Evolutionary conservation across 2,888 invertebrate genomes (phyloP).

Genomic region (Cheilosia urbana): DNA sequence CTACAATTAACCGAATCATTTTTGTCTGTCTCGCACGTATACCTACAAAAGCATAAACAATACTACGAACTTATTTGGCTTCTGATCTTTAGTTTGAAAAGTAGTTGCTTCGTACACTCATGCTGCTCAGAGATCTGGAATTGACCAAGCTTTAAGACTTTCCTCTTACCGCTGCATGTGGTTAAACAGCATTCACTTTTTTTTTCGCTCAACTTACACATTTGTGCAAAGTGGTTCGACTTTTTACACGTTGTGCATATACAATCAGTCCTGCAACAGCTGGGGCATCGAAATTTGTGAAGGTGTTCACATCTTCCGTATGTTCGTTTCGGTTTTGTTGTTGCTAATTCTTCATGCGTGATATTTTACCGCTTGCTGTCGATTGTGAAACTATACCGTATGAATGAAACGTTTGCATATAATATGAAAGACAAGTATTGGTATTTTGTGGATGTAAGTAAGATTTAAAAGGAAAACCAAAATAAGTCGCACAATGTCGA

Average conservation of each 20-base stretch:
- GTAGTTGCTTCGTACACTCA: too few species aligned
- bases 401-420: neutral
- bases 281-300: neutral
- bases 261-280: neutral
- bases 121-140: too few species aligned
- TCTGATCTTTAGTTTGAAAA: too few species aligned
- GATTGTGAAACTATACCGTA: neutral
- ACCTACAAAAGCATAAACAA: too few species aligned
- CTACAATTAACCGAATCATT: too few species aligned
- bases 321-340: neutral
- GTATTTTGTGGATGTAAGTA: too few species aligned
- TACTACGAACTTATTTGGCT: too few species aligned
- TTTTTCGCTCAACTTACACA: neutral
- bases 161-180: neutral
- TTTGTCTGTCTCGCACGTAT: too few species aligned
- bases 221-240: neutral
- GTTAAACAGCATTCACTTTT: slow-evolving; percentile 1
- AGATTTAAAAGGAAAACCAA: too few species aligned
- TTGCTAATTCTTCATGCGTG: slow-evolving; percentile 4
- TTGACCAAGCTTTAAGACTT: neutral
- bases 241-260: slow-evolving; percentile 1
- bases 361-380: neutral
- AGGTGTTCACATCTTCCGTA: neutral
- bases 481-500: too few species aligned
- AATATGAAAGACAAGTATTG: too few species aligned